Evolutionary conservation across 23 tunicate species (phyloP).

Genomic region (Phallusia fumigata): DNA sequence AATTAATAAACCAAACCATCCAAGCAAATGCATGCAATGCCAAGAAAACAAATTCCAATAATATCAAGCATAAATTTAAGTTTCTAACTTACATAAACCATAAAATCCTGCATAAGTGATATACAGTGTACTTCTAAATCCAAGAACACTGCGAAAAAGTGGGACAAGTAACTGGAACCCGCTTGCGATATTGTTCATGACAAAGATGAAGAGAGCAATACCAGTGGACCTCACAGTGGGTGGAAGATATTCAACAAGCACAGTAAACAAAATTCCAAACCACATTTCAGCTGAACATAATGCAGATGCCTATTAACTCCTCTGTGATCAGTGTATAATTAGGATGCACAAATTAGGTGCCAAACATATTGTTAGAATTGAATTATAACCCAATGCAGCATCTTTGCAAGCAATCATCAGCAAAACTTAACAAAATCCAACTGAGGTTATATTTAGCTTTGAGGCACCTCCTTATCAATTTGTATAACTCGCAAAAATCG

Average conservation of each 20-base stretch:
- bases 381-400: no score
- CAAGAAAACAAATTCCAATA: neutral
- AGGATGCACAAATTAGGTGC: neutral
- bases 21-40: neutral
- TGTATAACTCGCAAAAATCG: neutral
- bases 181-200: conserved; percentile 68
- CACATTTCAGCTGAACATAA: conserved; percentile 87
- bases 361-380: neutral
- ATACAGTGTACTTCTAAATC: conserved; percentile 55
- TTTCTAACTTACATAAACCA: conserved; percentile 26
- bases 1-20: neutral
- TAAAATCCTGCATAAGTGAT: conserved; percentile 89
- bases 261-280: conserved; percentile 84
- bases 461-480: neutral
- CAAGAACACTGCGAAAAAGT: conserved; percentile 27
- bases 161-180: conserved; percentile 1
- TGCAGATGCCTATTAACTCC: no score
- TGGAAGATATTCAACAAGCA: conserved; percentile 75
- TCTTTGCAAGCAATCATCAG: no score
- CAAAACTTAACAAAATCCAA: no score
- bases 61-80: neutral
- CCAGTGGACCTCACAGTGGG: conserved; percentile 51
- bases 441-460: neutral
- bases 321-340: neutral
- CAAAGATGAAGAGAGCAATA: conserved; percentile 72